phyloP scores from a whole-genome alignment of 1,140 invertebrate genomes.

The Proales similis region DNA sequence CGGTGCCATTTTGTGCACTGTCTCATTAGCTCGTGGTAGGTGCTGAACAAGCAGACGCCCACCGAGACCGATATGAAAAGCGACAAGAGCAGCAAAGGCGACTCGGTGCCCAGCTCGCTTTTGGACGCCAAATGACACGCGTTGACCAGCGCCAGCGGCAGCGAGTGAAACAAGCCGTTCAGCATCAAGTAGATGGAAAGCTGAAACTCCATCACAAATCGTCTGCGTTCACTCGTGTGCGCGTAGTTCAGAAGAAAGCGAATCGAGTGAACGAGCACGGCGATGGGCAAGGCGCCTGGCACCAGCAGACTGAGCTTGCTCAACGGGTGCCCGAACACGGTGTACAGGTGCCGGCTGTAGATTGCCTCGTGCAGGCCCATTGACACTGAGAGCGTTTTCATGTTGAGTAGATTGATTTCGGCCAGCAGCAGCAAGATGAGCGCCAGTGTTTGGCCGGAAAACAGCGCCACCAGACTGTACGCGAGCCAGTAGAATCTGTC shows the following conservation, averaged over 20 bases:
- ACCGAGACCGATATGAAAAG: constrained; percentile 31
- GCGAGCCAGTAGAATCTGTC: constrained; percentile 3
- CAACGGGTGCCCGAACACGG: constrained; percentile 23
- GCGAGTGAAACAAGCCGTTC: constrained; percentile 21
- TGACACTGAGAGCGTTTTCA: background rate
- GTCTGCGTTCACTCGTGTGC: background rate
- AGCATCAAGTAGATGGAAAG: constrained; percentile 18
- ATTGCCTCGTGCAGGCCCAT: background rate
- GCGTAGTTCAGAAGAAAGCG: constrained; percentile 4
- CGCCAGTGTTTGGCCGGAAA: constrained; percentile 12
- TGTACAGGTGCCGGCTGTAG: background rate
- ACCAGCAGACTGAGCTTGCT: constrained; percentile 23
- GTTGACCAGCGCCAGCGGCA: constrained; percentile 19
- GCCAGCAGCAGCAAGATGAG: background rate
- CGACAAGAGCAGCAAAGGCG: constrained; percentile 10
- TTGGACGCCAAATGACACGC: constrained; percentile 17
- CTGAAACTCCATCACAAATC: constrained; percentile 23
- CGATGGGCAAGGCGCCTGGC: constrained; percentile 23
- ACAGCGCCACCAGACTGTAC: background rate
- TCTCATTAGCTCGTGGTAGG: constrained; percentile 25
- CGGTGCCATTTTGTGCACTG: background rate
- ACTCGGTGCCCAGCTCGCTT: background rate
- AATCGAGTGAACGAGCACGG: constrained; percentile 22
- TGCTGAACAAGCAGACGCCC: constrained; percentile 22
- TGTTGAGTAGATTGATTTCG: background rate